Evolutionary conservation across 2,113 vertebrate species (phyloP), one percentile per base, ranked within the genome.

Genomic region (Ochotona curzoniae): DNA sequence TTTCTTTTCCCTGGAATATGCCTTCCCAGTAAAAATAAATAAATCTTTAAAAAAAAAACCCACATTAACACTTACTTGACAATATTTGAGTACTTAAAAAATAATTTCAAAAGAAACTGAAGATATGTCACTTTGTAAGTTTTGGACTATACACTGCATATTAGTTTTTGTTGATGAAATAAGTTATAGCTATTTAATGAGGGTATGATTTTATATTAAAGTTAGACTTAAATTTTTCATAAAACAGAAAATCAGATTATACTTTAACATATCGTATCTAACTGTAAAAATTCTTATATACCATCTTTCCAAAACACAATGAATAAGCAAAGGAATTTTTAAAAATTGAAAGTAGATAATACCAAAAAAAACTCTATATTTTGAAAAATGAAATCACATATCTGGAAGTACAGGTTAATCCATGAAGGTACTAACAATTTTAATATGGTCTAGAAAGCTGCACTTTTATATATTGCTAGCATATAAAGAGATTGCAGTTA

Each of bases 141-240:
- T 82, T 67, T 79, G 83, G 30, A 92, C 38, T 60, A 83, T 54
- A 63, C 4, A 60, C 2, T 85, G 63, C 4, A 91, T 69, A 82
- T 51, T 69, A 78, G 30, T 28, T 76, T 15, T 69, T 90, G 74
- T 6, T 30, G 10, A 54, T n/a, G 7, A 89, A 83, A 61, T 83
- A 79, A 74, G 32, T n/a, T 75, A 14, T 10, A 89, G 66, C 73
- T 44, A 86, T 81, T 82, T 94, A 89, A 79, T 49, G 51, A 78
- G 73, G 80, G 49, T 44, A 73, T 70, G 51, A 15, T 67, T 71
- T 57, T 76, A 71, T 70, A 64, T 64, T 84, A 84, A 85, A 83
- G 38, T 67, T 54, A 87, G 17, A 8, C 12, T 66, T 95, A 38
- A 89, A 61, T 63, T 83, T 83, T 14, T 13, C 71, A 25, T 70